Conservation (phyloP, 1,140 invertebrate species). For the Brachionus asplanchnoidis region DNA sequence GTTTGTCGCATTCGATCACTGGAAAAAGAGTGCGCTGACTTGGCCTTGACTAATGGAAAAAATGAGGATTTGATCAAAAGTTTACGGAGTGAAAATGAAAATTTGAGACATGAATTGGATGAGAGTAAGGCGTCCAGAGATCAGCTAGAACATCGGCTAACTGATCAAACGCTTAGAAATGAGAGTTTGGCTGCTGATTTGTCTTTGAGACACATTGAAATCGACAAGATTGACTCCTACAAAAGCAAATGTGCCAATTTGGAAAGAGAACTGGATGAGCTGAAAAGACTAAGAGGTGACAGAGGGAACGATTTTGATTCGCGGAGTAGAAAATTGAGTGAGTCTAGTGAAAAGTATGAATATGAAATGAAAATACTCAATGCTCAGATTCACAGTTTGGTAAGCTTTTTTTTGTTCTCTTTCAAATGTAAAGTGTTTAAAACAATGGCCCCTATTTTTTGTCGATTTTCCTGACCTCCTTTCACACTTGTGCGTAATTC, state of each 20-base stretch:
- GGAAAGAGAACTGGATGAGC: constrained; percentile 16
- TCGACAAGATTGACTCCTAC: constrained; percentile 1
- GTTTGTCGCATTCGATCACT: background rate
- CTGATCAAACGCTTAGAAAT: background rate
- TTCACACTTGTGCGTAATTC: too few species aligned
- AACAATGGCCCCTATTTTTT: too few species aligned
- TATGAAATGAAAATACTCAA: constrained; percentile 35
- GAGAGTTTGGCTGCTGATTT: constrained; percentile 26
- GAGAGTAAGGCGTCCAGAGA: background rate
- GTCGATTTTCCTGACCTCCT: too few species aligned
- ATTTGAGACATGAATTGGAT: constrained; percentile 4
- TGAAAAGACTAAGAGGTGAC: background rate
- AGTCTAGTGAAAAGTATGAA: constrained; percentile 22
- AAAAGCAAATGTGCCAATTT: constrained; percentile 16
- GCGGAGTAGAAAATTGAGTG: background rate
- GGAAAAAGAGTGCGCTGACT: background rate
- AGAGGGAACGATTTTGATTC: background rate
- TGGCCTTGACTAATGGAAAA: background rate
- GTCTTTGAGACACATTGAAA: background rate
- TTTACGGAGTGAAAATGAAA: background rate
- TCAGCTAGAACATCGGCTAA: background rate
- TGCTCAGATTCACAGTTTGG: constrained; percentile 27
- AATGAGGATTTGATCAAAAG: background rate
- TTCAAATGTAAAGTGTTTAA: too few species aligned
- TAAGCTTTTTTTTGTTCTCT: background rate